These are phyloP conservation scores for Pseudomyrmex cubaensis DNA, from an alignment of 1,140 invertebrate species.

Conservation along the genomic window DNA sequence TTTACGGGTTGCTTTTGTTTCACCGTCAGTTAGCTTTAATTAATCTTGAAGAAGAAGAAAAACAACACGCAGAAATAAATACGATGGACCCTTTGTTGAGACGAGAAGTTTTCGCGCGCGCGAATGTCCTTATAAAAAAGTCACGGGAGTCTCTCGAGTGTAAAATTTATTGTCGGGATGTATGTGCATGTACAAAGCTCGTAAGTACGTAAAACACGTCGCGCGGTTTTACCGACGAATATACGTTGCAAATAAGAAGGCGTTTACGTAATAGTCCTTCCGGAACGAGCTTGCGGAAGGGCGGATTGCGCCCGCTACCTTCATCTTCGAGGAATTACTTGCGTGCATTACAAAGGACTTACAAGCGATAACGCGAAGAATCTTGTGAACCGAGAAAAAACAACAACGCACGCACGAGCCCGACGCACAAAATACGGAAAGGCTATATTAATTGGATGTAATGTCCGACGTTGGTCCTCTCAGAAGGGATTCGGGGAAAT, in stretches of 20 bases:
- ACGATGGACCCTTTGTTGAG: no score
- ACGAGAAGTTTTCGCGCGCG: no score
- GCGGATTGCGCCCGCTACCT: background rate
- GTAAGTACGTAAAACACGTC: background rate
- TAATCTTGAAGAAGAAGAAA: background rate
- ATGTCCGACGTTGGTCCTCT: conserved; percentile 18
- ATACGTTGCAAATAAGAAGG: background rate
- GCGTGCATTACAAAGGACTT: conserved; percentile 9
- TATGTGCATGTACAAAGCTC: background rate
- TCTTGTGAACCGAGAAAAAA: background rate
- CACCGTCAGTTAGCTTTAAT: background rate
- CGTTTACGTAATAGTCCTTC: background rate
- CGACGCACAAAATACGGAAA: conserved; percentile 35
- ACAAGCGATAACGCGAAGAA: conserved; percentile 12
- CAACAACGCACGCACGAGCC: background rate
- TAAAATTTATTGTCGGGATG: background rate
- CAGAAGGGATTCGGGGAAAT: conserved; percentile 46
- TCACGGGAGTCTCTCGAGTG: background rate
- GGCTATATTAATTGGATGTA: conserved; percentile 46
- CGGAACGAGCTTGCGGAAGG: conserved; percentile 12
- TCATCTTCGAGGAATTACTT: conserved; percentile 13
- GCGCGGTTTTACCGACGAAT: background rate
- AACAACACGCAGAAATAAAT: background rate
- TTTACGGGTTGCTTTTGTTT: background rate
- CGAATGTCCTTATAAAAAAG: background rate